phyloP scores from a whole-genome alignment of 1,140 invertebrate species.

The Macrosteles quadrilineatus region DNA sequence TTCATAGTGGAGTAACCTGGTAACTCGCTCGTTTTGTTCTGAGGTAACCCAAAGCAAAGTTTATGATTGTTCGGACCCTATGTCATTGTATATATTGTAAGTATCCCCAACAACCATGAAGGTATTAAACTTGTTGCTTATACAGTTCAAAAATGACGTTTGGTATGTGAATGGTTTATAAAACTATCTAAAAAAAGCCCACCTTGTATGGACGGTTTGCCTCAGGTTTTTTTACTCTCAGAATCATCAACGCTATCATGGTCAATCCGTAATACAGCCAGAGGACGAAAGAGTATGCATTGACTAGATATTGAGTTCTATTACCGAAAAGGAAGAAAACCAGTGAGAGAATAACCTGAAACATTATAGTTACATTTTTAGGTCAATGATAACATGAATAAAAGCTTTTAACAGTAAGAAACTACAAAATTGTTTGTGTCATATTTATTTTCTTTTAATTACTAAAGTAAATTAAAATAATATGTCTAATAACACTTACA shows the following conservation, averaged over 20 bases:
- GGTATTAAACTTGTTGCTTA: too few relatives aligned
- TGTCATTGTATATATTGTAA: too few relatives aligned
- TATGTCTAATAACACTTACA: too few relatives aligned
- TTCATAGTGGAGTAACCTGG: too few relatives aligned
- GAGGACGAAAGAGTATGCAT: background rate
- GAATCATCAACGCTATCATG: background rate
- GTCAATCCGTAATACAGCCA: conserved; percentile 11
- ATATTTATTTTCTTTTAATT: background rate
- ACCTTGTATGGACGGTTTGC: conserved; percentile 6
- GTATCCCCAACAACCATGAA: too few relatives aligned
- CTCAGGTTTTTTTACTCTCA: background rate
- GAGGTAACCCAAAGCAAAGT: too few relatives aligned
- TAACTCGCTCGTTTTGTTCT: too few relatives aligned
- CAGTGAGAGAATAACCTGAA: background rate
- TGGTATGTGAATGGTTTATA: too few relatives aligned
- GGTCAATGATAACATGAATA: background rate
- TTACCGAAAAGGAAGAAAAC: background rate
- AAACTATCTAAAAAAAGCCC: too few relatives aligned
- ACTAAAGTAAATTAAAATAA: background rate
- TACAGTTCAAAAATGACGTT: too few relatives aligned
- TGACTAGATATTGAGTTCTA: background rate
- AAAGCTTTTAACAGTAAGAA: background rate
- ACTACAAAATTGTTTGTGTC: background rate
- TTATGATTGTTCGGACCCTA: too few relatives aligned
- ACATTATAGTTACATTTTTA: background rate